Base-by-base conservation (phyloP, 2,888 invertebrate species). In the Ypsolopha sequella region DNA sequence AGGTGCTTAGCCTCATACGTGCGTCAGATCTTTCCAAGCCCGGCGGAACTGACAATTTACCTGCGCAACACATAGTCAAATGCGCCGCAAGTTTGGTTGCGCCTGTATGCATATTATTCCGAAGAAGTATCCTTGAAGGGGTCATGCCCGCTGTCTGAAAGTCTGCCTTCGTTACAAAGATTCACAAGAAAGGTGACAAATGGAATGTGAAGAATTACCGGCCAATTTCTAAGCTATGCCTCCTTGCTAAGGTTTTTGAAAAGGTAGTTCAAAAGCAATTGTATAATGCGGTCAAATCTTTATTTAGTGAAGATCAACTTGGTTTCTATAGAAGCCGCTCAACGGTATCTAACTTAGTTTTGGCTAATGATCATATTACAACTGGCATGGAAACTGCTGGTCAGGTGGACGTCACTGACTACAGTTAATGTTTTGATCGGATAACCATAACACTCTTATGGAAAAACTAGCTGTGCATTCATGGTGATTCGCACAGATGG, bases 181-280 rank as follows among this genome's bases (percentile, higher is more conserved):
- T 52, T 4, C 54, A 50, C 11, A 54, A 52, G 11, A 56, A 54
- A 11, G 56, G 55, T 0, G 7, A 41, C 8, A 54, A 54, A 47
- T 38, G 11, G 38, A 36, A 52, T 0, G 14, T 57, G 0, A n/a
- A n/a, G 13, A 57, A 58, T 47, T 58, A 58, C 34, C 50, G 58
- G 24, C 56, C 57, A 1, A 58, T 58, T 2, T 60, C 55, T 1
- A 58, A 58, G 38, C 33, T 58, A 35, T 59, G 55, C 24, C 36
- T 58, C 7, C 48, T 58, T 43, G 51, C 55, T 11, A 57, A 53
- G 50, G 52, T 53, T 1, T 49, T 59, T 7, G 59, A 58, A 48
- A 55, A 51, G 45, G 51, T 58, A 8, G 50, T 58, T 3, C 50
- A 55, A 36, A 35, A 34, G 6, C 53, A 56, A 14, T 46, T 56